phyloP scores from a whole-genome alignment of 2,888 invertebrate genomes.

The Phaonia tiefii region DNA sequence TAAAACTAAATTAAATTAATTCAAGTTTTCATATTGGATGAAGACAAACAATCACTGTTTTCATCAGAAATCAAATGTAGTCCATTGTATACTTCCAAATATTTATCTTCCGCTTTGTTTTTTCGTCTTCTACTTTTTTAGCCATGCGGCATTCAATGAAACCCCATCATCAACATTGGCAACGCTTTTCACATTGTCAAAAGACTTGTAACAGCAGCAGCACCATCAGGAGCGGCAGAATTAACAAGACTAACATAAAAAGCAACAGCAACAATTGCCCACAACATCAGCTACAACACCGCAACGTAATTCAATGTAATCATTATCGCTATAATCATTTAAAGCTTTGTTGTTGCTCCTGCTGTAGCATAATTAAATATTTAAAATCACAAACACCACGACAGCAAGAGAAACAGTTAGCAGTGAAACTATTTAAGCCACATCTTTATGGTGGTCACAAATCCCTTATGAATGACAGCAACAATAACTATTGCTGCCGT shows the following conservation, averaged over 20 bases:
- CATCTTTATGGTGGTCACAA: constrained; percentile 41
- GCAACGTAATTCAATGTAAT: constrained; percentile 12
- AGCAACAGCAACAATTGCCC: constrained; percentile 29
- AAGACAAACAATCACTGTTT: not conserved
- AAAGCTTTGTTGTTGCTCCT: constrained; percentile 34
- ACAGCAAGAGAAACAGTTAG: constrained; percentile 17
- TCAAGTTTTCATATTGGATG: no score
- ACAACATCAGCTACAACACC: constrained; percentile 10
- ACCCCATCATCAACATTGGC: constrained; percentile 6
- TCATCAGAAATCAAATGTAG: not conserved
- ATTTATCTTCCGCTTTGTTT: constrained; percentile 14
- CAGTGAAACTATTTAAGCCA: constrained; percentile 40
- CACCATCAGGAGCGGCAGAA: not conserved
- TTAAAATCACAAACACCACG: constrained; percentile 47
- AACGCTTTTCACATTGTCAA: not conserved
- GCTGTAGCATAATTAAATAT: constrained; percentile 34
- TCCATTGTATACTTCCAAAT: not conserved
- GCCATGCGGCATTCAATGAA: constrained; percentile 59
- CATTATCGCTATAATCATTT: constrained; percentile 44
- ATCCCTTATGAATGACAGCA: constrained; percentile 48
- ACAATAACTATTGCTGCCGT: not conserved
- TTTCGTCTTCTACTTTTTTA: constrained; percentile 26
- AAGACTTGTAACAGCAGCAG: constrained; percentile 27
- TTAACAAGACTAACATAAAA: not conserved
- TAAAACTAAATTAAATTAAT: not conserved